A percentile compares a stretch with the other conserved stretches of the same genome.
Evolutionary conservation across 2,113 vertebrate genomes (phyloP).

Genomic region (Asarcornis scutulata): DNA sequence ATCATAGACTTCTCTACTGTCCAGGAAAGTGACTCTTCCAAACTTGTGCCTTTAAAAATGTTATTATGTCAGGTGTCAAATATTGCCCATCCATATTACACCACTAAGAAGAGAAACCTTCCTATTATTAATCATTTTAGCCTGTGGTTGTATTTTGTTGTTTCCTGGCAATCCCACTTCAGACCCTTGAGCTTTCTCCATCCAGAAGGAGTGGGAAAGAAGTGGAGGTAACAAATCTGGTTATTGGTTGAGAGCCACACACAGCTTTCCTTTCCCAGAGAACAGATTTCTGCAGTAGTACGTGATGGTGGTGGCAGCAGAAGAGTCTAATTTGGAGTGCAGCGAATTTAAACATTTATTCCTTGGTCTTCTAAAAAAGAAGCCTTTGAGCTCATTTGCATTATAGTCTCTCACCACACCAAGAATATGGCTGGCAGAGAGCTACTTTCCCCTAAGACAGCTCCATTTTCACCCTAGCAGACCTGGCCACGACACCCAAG

Average conservation of each 20-base stretch:
- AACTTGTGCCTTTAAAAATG: not conserved
- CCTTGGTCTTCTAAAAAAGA: not conserved
- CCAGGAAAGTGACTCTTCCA: not conserved
- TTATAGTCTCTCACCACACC: not conserved
- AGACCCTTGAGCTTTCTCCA: not conserved
- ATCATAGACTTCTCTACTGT: not conserved
- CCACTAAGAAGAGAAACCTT: not conserved
- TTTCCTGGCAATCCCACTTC: not conserved
- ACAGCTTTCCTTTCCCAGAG: not conserved
- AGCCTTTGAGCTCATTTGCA: not conserved
- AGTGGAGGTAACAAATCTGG: not conserved
- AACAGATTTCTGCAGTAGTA: not conserved
- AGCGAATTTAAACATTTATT: not conserved
- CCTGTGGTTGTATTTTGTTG: not conserved
- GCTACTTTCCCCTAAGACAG: not conserved
- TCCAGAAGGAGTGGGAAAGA: not conserved
- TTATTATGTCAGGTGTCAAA: not conserved
- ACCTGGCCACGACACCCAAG: not conserved
- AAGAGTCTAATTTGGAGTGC: not conserved
- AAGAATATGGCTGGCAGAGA: not conserved
- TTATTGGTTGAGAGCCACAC: not conserved
- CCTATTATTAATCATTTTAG: not conserved
- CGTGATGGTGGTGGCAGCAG: not conserved
- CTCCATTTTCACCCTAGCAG: not conserved
- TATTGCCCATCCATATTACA: not conserved